Evolutionary conservation across 2,888 invertebrate species (phyloP), one percentile per base, ranked within the genome.

Genomic region (Tanypteryx hageni): DNA sequence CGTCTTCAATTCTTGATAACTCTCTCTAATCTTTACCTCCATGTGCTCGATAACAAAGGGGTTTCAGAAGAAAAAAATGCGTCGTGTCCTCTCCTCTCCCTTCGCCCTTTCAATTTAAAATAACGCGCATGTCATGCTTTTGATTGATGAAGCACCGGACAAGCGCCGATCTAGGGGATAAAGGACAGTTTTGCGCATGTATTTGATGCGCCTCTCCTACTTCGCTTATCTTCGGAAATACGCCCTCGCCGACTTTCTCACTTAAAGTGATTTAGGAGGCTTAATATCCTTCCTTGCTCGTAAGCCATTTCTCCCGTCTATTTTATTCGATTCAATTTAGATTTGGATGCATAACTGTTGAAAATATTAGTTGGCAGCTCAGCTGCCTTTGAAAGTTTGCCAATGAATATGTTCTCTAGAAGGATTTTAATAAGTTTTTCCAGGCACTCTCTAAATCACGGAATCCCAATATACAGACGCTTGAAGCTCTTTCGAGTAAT

Each of bases 211-310:
- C 11, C 22, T 13, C 1, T 76, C 27, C 76, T 27, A 76, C 27
- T 22, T 76, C 27, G 22, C 76, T 76, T 76, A 76, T 76, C 76
- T 76, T 27, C 11, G 22, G 27, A 27, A 76, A 27, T 76, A 9
- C 27, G 76, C 22, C 22, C 22, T 76, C 22, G 76, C 27, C 13
- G 11, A 27, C 11, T 76, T 76, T 27, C 76, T 76, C 76, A 22
- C 13, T 22, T 76, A 4, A 44, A 44, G 44, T 13, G n/a, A n/a
- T 76, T 76, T 76, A 22, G 9, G 22, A 22, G 76, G 22, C 13
- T 76, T 76, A 76, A 76, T 76, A 76, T 76, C 22, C n/a, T 76
- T 76, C 76, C 76, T n/a, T n/a, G 44, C 44, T 76, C 76, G 10
- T 76, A 44, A 44, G 5, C 44, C 44, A 44, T 44, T 44, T 44